Base-by-base conservation (phyloP, 2,113 vertebrate genomes). In the Capra hircus region DNA sequence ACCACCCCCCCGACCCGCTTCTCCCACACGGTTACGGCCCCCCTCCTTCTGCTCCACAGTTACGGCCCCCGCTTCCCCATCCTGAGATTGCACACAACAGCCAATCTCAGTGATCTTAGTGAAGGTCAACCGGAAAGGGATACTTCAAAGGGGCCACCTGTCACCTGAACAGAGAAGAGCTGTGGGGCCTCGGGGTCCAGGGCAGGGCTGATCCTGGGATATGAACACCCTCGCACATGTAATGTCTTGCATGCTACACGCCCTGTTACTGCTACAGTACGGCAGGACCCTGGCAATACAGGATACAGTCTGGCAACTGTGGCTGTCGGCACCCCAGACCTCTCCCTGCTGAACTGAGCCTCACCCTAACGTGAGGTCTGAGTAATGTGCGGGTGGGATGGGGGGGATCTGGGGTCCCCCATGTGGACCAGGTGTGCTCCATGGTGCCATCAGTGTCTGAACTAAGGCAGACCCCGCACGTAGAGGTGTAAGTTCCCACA, bases 371-470 rank as follows among this genome's bases (percentile, higher is more conserved):
- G 4, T 45, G 28, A 77, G 10, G 21, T 30, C 36, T 60, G 10
- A 4, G 14, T 23, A 25, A 83, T 0, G 3, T 6, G 8, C 3
- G 1, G 13, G 7, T 11, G 10, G 2, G 10, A 4, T 8, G 17
- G 6, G 7, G 2, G 16, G 4, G 6, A 52, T 67, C 50, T 36
- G 15, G n/a, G 83, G 13, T n/a, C 36, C 55, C 59, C 10, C 30
- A 30, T 28, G n/a, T 16, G 74, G 48, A 64, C 80, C n/a, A 50
- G 50, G 59, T 60, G 27, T 62, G 3, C 11, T 60, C 16, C 1
- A 89, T 40, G 12, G 36, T 12, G 7, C 27, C 43, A 14, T 43
- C n/a, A 88, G 80, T 15, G 7, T 84, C 27, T 80, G 52, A 52
- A n/a, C 36, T 15, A 87, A 52, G 10, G 14, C 50, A 88, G 36